Evolutionary conservation across 1,140 invertebrate genomes (phyloP).

Genomic region (Hyles euphorbiae): DNA sequence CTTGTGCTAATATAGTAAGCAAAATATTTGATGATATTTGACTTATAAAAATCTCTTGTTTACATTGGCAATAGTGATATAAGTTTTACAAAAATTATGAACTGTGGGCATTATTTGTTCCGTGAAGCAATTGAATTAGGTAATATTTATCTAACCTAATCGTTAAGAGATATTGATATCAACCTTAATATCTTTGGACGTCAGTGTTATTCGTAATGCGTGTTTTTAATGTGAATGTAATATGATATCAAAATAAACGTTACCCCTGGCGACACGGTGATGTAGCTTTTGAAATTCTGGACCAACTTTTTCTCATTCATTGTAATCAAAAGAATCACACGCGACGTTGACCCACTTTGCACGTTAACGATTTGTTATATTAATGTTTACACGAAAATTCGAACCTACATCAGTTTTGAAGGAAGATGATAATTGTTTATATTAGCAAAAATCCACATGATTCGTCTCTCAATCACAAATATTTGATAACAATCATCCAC

Average conservation of each 20-base stretch:
- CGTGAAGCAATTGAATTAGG: too few species aligned
- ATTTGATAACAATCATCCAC: conserved; percentile 61
- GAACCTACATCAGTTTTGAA: conserved; percentile 25
- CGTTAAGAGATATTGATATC: too few species aligned
- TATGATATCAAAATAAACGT: conserved; percentile 10
- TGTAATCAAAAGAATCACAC: conserved; percentile 46
- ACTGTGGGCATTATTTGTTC: too few species aligned
- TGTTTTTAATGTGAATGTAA: too few species aligned
- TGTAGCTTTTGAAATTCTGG: conserved; percentile 68
- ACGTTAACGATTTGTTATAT: conserved; percentile 25
- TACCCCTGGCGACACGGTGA: conserved; percentile 60
- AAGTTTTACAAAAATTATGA: too few species aligned
- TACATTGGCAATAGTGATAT: too few species aligned
- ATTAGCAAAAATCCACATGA: conserved; percentile 53
- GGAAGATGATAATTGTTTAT: conserved; percentile 29
- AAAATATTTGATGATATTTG: too few species aligned
- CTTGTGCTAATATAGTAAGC: too few species aligned
- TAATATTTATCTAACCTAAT: too few species aligned
- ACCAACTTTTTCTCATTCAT: conserved; percentile 69
- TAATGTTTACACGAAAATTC: conserved; percentile 10
- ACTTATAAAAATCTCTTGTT: too few species aligned
- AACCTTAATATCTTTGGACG: too few species aligned
- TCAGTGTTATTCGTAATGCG: too few species aligned
- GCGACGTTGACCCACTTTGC: conserved; percentile 53
- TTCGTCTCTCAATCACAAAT: conserved; percentile 44